Conservation (phyloP, 2,113 vertebrate species). For the Dendrocopos noguchii region DNA sequence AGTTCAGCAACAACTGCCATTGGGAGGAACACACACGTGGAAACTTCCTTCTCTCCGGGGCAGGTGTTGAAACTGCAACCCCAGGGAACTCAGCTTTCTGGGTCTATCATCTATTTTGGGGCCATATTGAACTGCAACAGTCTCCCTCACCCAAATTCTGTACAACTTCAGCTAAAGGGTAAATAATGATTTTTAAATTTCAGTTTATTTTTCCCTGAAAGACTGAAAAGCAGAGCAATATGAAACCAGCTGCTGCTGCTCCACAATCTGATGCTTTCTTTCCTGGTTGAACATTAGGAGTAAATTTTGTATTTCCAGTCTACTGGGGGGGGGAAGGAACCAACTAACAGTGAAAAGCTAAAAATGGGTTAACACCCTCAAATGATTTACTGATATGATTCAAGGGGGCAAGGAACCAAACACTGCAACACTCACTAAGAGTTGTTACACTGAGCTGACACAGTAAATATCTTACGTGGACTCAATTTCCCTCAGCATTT, state of each 20-base stretch:
- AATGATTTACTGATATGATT: neutral
- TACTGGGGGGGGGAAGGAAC: neutral
- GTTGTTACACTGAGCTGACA: fast-evolving
- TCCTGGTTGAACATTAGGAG: neutral
- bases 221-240: neutral
- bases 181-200: fast-evolving
- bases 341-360: neutral
- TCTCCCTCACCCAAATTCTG: neutral
- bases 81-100: fast-evolving
- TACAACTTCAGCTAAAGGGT: neutral
- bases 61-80: neutral
- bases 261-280: neutral
- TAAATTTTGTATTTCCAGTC: neutral
- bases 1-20: fast-evolving
- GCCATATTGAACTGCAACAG: neutral
- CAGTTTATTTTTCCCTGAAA: neutral
- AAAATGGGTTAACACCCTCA: neutral
- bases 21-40: fast-evolving
- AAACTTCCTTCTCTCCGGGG: neutral
- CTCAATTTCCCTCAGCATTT: neutral
- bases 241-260: fast-evolving
- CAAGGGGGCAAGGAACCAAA: neutral
- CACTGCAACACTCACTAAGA: neutral
- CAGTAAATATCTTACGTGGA: neutral
- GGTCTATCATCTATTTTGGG: neutral